phyloP scores from a whole-genome alignment of 1,140 invertebrate species.

The silkworm (Bombyx mori) region DNA sequence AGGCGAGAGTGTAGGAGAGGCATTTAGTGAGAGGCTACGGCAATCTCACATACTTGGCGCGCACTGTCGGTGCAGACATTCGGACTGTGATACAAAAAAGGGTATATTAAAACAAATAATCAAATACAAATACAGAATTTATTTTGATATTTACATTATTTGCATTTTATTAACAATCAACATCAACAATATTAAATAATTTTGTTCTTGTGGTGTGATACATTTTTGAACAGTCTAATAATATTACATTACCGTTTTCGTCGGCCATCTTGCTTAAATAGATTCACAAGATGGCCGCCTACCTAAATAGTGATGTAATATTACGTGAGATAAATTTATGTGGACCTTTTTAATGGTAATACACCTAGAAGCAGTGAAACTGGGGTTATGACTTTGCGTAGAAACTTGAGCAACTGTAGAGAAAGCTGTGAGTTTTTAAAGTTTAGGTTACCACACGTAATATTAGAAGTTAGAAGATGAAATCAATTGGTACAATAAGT shows the following conservation, averaged over 20 bases:
- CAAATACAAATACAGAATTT: constrained; percentile 74
- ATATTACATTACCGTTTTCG: constrained; percentile 47
- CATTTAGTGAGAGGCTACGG: too few species aligned
- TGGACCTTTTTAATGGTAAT: constrained; percentile 36
- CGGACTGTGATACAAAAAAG: too few species aligned
- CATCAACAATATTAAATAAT: constrained; percentile 74
- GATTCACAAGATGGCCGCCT: constrained; percentile 16
- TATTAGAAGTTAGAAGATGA: too few species aligned
- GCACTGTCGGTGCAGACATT: too few species aligned
- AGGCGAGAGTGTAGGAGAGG: too few species aligned
- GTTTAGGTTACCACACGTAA: constrained; percentile 34
- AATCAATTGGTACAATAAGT: too few species aligned
- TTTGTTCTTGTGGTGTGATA: constrained; percentile 66
- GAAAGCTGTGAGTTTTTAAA: constrained; percentile 62
- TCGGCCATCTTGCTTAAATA: constrained; percentile 32
- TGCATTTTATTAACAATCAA: constrained; percentile 74
- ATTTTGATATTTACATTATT: constrained; percentile 74
- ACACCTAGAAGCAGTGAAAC: constrained; percentile 50
- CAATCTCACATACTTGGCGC: too few species aligned
- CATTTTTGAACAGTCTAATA: constrained; percentile 57
- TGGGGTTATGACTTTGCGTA: constrained; percentile 31
- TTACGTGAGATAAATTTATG: constrained; percentile 36
- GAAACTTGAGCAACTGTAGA: constrained; percentile 62
- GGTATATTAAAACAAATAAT: constrained; percentile 35
- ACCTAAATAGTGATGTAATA: constrained; percentile 42